A percentile compares a stretch with the other conserved stretches of the same genome.
phyloP scores from a whole-genome alignment of 2,797 vertebrate species.

The Melanogrammus aeglefinus region DNA sequence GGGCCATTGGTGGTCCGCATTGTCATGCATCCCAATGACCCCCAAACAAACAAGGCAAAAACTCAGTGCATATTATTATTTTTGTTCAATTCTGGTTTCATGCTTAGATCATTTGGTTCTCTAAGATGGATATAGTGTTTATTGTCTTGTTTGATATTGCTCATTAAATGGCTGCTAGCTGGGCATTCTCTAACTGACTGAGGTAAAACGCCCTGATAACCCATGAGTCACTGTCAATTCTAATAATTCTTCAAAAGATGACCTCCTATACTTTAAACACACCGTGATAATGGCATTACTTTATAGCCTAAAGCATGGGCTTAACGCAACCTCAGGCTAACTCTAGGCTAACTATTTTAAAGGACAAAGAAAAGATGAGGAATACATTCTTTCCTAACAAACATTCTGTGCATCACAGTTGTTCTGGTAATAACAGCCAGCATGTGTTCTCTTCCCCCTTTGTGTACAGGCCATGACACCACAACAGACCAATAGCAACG shows the following conservation, averaged over 20 bases:
- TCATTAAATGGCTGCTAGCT: too few species aligned
- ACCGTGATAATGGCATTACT: too few species aligned
- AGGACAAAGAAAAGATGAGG: neutral
- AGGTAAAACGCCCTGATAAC: neutral
- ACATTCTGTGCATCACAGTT: neutral
- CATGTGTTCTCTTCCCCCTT: neutral
- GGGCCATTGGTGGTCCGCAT: slow-evolving; percentile 47
- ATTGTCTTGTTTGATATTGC: neutral
- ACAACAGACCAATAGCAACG: neutral
- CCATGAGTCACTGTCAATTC: neutral
- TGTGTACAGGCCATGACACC: neutral
- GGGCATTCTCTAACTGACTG: too few species aligned
- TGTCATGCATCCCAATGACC: slow-evolving; percentile 54
- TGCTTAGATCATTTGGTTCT: too few species aligned
- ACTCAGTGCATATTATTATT: too few species aligned
- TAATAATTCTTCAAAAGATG: neutral
- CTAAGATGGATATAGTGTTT: slow-evolving; percentile 9
- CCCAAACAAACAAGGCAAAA: slow-evolving; percentile 53
- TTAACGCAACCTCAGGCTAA: too few species aligned
- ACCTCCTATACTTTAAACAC: too few species aligned
- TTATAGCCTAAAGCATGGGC: too few species aligned
- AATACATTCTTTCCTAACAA: neutral
- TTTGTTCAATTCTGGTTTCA: too few species aligned
- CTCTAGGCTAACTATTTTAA: neutral
- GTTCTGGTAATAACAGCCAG: neutral